Conservation (phyloP, 2,113 vertebrate genomes). For the Chaetorhynchus papuensis region DNA sequence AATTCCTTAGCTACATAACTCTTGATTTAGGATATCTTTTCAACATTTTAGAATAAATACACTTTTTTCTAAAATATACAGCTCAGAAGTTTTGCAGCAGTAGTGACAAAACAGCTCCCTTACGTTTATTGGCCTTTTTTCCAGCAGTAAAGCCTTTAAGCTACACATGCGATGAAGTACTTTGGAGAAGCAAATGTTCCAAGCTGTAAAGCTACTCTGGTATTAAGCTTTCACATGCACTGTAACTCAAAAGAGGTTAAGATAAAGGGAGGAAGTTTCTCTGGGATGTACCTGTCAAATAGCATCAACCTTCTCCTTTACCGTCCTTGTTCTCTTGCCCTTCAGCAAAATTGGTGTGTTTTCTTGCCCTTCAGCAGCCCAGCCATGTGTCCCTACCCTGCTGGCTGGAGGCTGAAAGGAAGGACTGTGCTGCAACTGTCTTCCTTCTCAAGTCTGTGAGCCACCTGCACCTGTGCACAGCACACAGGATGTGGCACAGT, state of each 20-base stretch:
- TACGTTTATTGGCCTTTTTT: background rate
- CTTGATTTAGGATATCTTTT: background rate
- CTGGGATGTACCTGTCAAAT: background rate
- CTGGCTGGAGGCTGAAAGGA: background rate
- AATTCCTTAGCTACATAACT: background rate
- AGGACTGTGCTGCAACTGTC: too few relatives aligned
- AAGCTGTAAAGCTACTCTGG: background rate
- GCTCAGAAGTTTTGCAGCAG: background rate
- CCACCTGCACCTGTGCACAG: too few relatives aligned
- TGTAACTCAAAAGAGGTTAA: background rate
- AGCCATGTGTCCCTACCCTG: fast-evolving
- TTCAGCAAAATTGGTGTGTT: too few relatives aligned
- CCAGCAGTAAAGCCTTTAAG: background rate
- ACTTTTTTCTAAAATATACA: background rate
- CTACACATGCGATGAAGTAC: background rate
- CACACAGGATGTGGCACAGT: fast-evolving
- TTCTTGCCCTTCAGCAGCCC: background rate
- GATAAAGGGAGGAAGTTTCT: background rate
- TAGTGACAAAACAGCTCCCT: background rate
- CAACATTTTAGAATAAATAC: background rate
- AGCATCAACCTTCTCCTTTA: background rate
- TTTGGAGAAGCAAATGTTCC: background rate
- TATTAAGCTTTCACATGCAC: background rate
- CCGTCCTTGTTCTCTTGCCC: background rate
- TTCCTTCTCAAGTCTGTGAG: background rate